Evolutionary conservation across 2,113 vertebrate genomes (phyloP), one percentile per base, ranked within the genome.

Genomic region (Chionis minor): DNA sequence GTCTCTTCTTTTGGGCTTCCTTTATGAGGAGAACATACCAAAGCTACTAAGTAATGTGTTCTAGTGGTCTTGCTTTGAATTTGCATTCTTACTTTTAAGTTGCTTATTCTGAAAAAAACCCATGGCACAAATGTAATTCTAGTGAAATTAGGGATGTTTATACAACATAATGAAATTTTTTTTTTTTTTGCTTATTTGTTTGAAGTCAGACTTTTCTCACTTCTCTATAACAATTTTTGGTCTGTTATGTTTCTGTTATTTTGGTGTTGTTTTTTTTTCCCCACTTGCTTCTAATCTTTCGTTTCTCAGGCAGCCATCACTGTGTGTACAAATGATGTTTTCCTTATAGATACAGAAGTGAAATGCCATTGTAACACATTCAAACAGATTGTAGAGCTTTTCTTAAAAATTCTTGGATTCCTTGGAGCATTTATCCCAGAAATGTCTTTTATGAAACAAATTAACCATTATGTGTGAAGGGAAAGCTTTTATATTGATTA

Each of bases 341-440:
- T 69, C 32, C 27, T 55, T 80, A 38, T 10, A 9, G 38, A 87
- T 33, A 30, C 17, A 82, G 38, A 92, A 90, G n/a, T 72, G 28
- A 83, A 81, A 61, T 67, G 61, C 27, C 45, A 78, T 54, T 86
- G 18, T 91, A 70, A 52, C n/a, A 63, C 6, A 62, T 33, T 86
- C 94, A 91, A 96, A 61, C 42, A 74, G 8, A 61, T 52, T 90
- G 30, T 63, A 92, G 70, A 78, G n/a, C 10, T 95, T 65, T 72
- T 91, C 21, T 87, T 63, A 67, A 95, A 89, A 86, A 95, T 92
- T 38, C 14, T 33, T 70, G 21, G 30, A 32, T 52, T 69, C 28
- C 61, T 81, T 22, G 42, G 42, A 87, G 33, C n/a, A 78, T 75
- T 89, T 75, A 20, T 58, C 86, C n/a, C 47, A 94, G 49, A 90